Percentiles rank a stretch among this genome's conserved stretches.
phyloP scores from a whole-genome alignment of 2,888 invertebrate genomes.

The Dasypogon diadema region DNA sequence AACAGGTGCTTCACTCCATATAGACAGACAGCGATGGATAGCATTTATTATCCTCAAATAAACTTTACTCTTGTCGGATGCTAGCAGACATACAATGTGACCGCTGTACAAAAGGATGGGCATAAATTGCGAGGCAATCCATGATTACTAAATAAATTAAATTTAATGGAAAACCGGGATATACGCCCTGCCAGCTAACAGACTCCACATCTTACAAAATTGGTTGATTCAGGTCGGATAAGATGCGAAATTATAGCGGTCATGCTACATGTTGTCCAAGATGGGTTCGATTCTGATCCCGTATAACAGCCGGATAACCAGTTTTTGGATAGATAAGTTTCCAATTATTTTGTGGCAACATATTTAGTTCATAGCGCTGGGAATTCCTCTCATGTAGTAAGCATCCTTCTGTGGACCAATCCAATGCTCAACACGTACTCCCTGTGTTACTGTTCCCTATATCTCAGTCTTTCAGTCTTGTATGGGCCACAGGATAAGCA shows the following conservation, averaged over 20 bases:
- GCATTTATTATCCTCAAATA: conserved; percentile 48
- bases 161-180: conserved; percentile 33
- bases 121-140: conserved; percentile 22
- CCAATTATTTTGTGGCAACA: conserved; percentile 47
- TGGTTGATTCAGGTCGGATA: conserved; percentile 19
- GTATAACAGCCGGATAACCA: conserved; percentile 20
- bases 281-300: conserved; percentile 29
- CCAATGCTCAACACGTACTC: conserved; percentile 43
- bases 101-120: background rate
- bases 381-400: conserved; percentile 43
- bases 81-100: background rate
- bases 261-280: conserved; percentile 11
- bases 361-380: conserved; percentile 44
- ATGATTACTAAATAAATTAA: conserved; percentile 36
- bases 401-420: background rate
- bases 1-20: conserved; percentile 19
- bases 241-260: conserved; percentile 42
- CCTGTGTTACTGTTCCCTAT: too few species aligned
- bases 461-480: too few species aligned
- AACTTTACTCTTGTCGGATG: background rate
- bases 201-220: conserved; percentile 16
- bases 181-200: background rate
- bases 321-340: conserved; percentile 41
- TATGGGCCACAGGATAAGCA: background rate
- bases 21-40: conserved; percentile 31